Evolutionary conservation across 2,113 vertebrate species (phyloP).

Genomic region (Pristiophorus japonicus): DNA sequence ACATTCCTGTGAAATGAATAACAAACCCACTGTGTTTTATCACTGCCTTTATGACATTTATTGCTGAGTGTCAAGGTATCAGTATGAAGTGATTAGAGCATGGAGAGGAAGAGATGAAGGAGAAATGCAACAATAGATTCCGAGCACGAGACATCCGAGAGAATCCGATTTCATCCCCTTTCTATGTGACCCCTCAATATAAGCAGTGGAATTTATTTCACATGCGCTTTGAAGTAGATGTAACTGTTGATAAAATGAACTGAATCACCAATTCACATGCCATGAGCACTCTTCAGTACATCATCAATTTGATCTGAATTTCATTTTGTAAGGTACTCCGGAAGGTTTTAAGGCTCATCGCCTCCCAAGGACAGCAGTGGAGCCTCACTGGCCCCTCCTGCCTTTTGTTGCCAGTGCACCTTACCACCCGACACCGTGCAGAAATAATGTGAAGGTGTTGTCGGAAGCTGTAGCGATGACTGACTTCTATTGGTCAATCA

Average conservation of each 20-base stretch:
- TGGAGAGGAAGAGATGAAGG: background rate
- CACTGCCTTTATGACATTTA: background rate
- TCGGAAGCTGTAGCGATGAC: background rate
- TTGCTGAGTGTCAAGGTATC: background rate
- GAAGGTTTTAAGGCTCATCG: background rate
- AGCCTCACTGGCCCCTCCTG: background rate
- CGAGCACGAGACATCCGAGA: background rate
- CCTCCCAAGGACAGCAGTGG: background rate
- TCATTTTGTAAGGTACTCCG: background rate
- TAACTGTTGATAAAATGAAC: background rate
- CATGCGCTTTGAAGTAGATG: background rate
- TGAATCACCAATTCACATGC: background rate
- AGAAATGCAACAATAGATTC: background rate
- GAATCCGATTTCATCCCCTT: background rate
- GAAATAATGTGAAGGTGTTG: background rate
- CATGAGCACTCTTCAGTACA: background rate
- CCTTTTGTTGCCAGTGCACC: background rate
- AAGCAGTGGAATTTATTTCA: background rate
- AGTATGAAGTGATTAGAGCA: background rate
- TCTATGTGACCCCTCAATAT: background rate
- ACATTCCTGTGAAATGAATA: background rate
- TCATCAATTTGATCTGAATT: background rate
- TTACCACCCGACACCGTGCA: background rate
- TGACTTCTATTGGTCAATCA: background rate
- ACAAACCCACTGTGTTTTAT: slow-evolving; percentile 16